Evolutionary conservation across 1,140 invertebrate genomes (phyloP).

Genomic region (Melitaea cinxia): DNA sequence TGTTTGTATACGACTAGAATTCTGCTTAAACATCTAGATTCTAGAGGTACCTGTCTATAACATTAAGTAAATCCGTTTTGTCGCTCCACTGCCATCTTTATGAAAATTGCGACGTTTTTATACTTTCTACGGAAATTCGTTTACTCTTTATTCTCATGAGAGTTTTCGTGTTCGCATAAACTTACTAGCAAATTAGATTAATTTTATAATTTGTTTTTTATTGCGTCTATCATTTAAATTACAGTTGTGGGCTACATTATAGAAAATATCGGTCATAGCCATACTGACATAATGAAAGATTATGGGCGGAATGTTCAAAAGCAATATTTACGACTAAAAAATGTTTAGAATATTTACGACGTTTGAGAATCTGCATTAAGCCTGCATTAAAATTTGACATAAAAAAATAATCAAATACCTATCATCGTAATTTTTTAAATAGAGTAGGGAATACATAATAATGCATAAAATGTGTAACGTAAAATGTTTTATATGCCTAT

Average conservation of each 20-base stretch:
- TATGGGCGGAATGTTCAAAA: background rate
- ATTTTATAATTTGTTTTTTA: slow-evolving; percentile 5
- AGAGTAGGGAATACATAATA: too few relatives aligned
- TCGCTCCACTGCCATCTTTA: background rate
- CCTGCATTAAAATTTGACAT: too few relatives aligned
- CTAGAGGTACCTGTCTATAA: background rate
- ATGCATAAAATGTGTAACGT: too few relatives aligned
- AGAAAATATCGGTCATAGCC: background rate
- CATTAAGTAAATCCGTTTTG: background rate
- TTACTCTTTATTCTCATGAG: background rate
- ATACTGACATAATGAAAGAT: background rate
- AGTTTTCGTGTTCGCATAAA: background rate
- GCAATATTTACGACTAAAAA: too few relatives aligned
- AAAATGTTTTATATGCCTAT: too few relatives aligned
- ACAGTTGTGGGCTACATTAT: slow-evolving; percentile 1
- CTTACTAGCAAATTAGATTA: background rate
- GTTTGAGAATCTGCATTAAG: too few relatives aligned
- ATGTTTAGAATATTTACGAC: too few relatives aligned
- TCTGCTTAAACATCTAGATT: too few relatives aligned
- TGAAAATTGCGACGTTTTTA: background rate
- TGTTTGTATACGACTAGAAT: too few relatives aligned
- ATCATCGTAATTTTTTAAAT: too few relatives aligned
- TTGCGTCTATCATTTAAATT: background rate
- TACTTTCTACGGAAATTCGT: slow-evolving; percentile 5
- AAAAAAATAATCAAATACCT: too few relatives aligned